Base-by-base conservation (phyloP, 2,113 vertebrate genomes). In the Psophia crepitans region DNA sequence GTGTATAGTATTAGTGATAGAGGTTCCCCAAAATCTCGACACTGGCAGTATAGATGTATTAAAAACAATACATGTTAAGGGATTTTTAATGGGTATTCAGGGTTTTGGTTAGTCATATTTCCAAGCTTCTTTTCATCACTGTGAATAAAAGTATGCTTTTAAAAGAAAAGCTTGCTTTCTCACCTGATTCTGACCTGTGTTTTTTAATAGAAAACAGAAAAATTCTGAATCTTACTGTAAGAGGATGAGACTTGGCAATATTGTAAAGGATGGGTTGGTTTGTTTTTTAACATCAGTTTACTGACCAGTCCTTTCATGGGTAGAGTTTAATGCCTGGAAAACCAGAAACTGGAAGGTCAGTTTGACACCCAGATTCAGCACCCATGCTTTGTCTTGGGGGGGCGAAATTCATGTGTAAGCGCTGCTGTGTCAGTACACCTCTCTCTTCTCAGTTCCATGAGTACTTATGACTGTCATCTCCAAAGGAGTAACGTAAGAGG, bases 391-490 rank as follows among this genome's bases (percentile, higher is more conserved):
- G n/a, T 49, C 19, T 33, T 28, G 15, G 18, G 20, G 32, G 11
- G 41, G 1, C 23, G 30, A 54, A 58, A 75, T 84, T 84, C 39
- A 5, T 0, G 0, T 63, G 6, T 14, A 41, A 61, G 32, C 57
- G 48, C 46, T 76, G 32, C 69, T 60, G 13, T 44, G 76, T 19
- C n/a, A 24, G 3, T n/a, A 12, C 0, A 0, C 18, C 46, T 1
- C 80, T 64, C 12, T n/a, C 37, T 54, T 32, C 75, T 75, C 35
- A 19, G 49, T 23, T 85, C 76, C 6, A 0, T 11, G 33, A 28
- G 26, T 28, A 18, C 43, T 56, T 53, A 11, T 1, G 13, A 53
- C 48, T 73, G 0, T 60, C 32, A 23, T 15, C 33, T 69, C 14
- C 20, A 65, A 51, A 53, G 33, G 26, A 73, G 5, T 48, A 41